A percentile compares a stretch with the other conserved stretches of the same genome.
phyloP scores from a whole-genome alignment of 2,113 vertebrate genomes.

The Ancistrus triradiatus region DNA sequence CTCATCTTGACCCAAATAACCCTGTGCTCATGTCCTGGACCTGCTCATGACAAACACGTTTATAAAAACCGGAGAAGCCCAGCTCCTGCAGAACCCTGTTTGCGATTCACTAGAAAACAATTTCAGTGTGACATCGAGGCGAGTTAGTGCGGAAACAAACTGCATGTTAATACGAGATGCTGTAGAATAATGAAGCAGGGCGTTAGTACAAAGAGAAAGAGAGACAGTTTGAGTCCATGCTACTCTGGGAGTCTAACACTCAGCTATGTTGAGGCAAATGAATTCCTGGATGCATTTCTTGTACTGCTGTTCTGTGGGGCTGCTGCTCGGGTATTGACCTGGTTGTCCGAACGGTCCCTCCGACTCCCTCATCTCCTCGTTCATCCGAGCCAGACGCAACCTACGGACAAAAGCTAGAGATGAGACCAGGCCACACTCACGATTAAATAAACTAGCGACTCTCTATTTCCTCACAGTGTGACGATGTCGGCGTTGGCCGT shows the following conservation, averaged over 20 bases:
- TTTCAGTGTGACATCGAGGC: no score
- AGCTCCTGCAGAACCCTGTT: no score
- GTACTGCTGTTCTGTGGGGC: slow-evolving; percentile 96
- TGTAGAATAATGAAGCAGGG: not conserved
- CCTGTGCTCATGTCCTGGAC: no score
- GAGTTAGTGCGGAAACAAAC: not conserved
- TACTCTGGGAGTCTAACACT: slow-evolving; percentile 70
- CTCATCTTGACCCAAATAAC: no score
- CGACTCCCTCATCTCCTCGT: slow-evolving; percentile 94
- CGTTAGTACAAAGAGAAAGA: no score
- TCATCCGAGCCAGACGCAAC: slow-evolving; percentile 93
- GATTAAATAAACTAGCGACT: no score
- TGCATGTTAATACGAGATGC: not conserved
- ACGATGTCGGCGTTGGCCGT: slow-evolving; percentile 96
- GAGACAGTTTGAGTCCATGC: not conserved
- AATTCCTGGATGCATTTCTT: slow-evolving; percentile 96
- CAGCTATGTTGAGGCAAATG: slow-evolving; percentile 90
- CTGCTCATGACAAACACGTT: no score
- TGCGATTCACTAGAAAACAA: no score
- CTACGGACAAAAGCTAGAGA: slow-evolving; percentile 54
- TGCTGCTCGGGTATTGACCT: slow-evolving; percentile 85
- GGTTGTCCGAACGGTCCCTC: slow-evolving; percentile 87
- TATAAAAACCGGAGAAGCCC: no score
- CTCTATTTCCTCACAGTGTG: slow-evolving; percentile 76
- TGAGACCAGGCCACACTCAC: no score